Base-by-base conservation (phyloP, 1,140 invertebrate species). In the Caenorhabditis remanei region DNA sequence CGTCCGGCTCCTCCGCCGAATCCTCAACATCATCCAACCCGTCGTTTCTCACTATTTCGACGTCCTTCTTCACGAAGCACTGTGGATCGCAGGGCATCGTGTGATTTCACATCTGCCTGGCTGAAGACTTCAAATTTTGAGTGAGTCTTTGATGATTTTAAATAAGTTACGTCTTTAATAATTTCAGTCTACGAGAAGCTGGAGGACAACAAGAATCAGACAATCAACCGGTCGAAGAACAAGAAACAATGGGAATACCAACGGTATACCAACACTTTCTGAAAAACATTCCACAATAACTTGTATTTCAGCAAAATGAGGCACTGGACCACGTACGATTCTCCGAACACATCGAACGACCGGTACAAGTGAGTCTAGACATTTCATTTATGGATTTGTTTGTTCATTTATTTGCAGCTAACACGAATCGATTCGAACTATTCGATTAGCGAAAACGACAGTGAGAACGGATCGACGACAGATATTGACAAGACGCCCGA, bases 71-170 rank as follows among this genome's bases (percentile, higher is more conserved):
- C 19, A 32, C 19, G 63, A 11, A 19, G 16, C 32, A 65, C 63
- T 53, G 46, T 40, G 19, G 85, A 75, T 41, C 41, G 50, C 5
- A 19, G 21, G 7, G 50, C 46, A 5, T 67, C 63, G 13, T 19
- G 21, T 5, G 85, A 65, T 41, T 85, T 85, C 53, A 85, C 85
- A 41, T 53, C 63, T 32, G 85, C 67, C 24, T 85, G 85, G 85
- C 24, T 85, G 32, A 71, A 48, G 11, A 75, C 67, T 16, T 85
- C 85, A 50, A 85, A 85, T 75, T 85, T 85, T 53, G 63, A 85
- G 85, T 85, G 16, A 67, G 84, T 63, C 16, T 50, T n/a, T 48
- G 14, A 63, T 21, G 32, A n/a, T 48, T 24, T 53, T 24, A n/a
- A 56, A 40, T 5, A 63, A 21, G 9, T 1, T 11, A 19, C 7